These are phyloP conservation scores for Polia nebulosa DNA, from an alignment of 2,888 invertebrate genomes.

Conservation along the genomic window DNA sequence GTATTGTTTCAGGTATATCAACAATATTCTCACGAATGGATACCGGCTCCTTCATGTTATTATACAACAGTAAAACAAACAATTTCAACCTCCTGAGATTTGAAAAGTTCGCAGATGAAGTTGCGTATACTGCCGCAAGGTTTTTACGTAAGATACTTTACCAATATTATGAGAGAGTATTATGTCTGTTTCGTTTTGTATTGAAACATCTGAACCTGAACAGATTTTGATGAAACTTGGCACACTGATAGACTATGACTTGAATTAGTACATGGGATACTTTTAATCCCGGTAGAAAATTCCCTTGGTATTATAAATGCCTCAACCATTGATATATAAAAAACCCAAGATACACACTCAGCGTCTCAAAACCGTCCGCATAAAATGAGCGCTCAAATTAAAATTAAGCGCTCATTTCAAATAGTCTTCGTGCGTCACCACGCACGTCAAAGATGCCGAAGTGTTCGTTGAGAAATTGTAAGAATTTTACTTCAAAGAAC, in stretches of 20 bases:
- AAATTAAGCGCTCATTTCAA: too few species aligned
- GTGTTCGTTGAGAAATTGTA: too few species aligned
- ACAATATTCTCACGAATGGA: slow-evolving; percentile 83
- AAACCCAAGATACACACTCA: too few species aligned
- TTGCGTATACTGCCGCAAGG: slow-evolving; percentile 79
- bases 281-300: too few species aligned
- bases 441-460: too few species aligned
- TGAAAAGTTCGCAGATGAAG: slow-evolving; percentile 79
- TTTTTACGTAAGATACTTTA: slow-evolving; percentile 82
- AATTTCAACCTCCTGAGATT: slow-evolving; percentile 75
- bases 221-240: background rate
- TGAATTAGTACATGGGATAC: too few species aligned
- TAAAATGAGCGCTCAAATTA: too few species aligned
- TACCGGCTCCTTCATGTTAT: slow-evolving; percentile 85
- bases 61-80: slow-evolving; percentile 78
- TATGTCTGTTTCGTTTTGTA: background rate
- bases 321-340: too few species aligned
- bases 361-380: too few species aligned
- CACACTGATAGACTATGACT: background rate
- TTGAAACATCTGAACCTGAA: background rate
- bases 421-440: too few species aligned
- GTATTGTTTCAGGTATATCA: slow-evolving; percentile 80
- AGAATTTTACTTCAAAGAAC: too few species aligned
- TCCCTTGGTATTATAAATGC: too few species aligned
- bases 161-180: background rate